A percentile compares a stretch with the other conserved stretches of the same genome.
phyloP scores from a whole-genome alignment of 2,888 invertebrate species.

The Eilema sororculum region DNA sequence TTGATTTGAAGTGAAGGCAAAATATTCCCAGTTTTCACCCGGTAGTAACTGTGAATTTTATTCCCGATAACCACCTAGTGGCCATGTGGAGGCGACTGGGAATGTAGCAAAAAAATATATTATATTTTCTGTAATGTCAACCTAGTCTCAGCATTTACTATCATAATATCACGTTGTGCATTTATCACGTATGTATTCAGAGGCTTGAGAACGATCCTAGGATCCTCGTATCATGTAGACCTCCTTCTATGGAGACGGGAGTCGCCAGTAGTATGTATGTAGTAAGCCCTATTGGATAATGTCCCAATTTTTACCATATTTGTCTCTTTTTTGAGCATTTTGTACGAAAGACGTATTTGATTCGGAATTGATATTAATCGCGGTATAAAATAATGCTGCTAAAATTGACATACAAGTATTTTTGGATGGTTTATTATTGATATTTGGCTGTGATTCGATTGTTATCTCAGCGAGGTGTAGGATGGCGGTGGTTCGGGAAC shows the following conservation, averaged over 20 bases:
- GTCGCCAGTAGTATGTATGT: conserved; percentile 27
- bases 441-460: conserved; percentile 78
- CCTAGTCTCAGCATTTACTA: conserved; percentile 69
- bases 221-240: conserved; percentile 16
- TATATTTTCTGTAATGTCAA: conserved; percentile 26
- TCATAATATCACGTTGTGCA: conserved; percentile 36
- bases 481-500: conserved; percentile 30
- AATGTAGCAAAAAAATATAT: neutral
- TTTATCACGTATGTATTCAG: conserved; percentile 32
- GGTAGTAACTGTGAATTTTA: neutral
- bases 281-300: conserved; percentile 25
- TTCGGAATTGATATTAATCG: conserved; percentile 20
- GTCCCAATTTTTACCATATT: conserved; percentile 17
- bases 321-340: conserved; percentile 17
- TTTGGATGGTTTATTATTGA: conserved; percentile 68
- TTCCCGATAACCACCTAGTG: neutral
- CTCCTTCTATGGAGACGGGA: conserved; percentile 31
- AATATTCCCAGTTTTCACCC: neutral
- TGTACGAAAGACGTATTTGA: conserved; percentile 17
- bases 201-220: conserved; percentile 29
- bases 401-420: conserved; percentile 53
- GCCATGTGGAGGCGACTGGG: neutral
- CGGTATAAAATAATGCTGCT: conserved; percentile 9
- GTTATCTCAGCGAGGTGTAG: conserved; percentile 58
- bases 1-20: neutral